Base-by-base conservation (phyloP, 2,797 vertebrate genomes). In the Danio kyathit region DNA sequence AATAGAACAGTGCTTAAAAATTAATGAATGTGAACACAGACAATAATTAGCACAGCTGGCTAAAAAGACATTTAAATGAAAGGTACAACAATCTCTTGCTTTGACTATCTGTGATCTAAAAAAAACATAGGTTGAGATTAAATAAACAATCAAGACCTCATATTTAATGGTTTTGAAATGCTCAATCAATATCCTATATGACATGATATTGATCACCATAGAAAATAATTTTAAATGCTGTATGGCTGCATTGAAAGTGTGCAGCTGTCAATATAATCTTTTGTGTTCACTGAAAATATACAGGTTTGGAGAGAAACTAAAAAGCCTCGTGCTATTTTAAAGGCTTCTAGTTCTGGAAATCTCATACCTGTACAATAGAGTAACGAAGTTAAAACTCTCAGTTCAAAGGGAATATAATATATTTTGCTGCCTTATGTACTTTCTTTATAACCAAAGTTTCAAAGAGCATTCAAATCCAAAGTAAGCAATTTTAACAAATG, bases 21-120 rank as follows among this genome's bases (percentile, higher is more conserved):
- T 13, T 0, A 1, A 56, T 71, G 38, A 71, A 71, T 43, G 67
- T 43, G 51, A 56, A 72, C 69, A 72, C 51, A 54, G 52, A 71
- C 51, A 72, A 69, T 38, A 69, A 56, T 70, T 70, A 70, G 7
- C 52, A 72, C 64, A 48, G 64, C 64, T 49, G 44, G 17, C 6
- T 67, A 21, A 67, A 67, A 67, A 67, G 17, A 48, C 46, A 44
- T 67, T 7, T 54, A 56, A 72, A 14, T 10, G 16, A 56, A 72
- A 21, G 38, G 38, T 14, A 56, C 69, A 72, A 72, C 43, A 56
- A 11, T 41, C 56, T 43, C 40, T 41, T 54, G 29, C 38, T 72
- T 57, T 72, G n/a, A 19, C 10, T 17, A 67, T 49, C 7, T 29
- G 44, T 67, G 44, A 67, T 49, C 19, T 54, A 71, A 38, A n/a